Evolutionary conservation across 92 coral and sea anemone genomes (phyloP).

Genomic region (Heteractis magnifica): DNA sequence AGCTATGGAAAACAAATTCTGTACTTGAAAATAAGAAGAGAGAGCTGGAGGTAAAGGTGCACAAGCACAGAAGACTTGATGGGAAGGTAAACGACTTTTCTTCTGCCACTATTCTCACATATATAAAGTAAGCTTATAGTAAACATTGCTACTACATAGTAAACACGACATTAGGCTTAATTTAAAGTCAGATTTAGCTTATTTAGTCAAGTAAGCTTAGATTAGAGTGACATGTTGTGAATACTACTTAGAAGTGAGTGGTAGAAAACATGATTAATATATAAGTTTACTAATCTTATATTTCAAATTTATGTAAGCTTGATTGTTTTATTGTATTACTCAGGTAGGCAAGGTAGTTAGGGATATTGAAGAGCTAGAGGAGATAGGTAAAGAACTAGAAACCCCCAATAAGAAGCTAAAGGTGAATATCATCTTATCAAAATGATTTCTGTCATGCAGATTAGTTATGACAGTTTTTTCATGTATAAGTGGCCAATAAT

Average conservation of each 20-base stretch:
- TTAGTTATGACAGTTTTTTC: no score
- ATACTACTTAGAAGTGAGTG: no score
- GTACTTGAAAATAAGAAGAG: not conserved
- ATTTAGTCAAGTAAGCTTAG: not conserved
- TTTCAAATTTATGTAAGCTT: not conserved
- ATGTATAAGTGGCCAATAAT: not conserved
- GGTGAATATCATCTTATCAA: not conserved
- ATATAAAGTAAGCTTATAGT: not conserved
- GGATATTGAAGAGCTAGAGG: constrained; percentile 15
- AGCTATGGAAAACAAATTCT: not conserved
- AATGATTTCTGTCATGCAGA: no score
- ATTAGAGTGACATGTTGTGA: no score
- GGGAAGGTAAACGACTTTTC: constrained; percentile 8
- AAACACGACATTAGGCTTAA: not conserved
- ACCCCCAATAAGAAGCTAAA: constrained; percentile 13
- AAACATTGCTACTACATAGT: no score
- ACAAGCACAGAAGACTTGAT: constrained; percentile 9
- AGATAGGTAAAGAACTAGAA: constrained; percentile 11
- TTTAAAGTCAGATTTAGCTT: not conserved
- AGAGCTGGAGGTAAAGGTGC: constrained; percentile 6
- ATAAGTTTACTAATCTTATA: no score
- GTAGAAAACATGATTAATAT: no score
- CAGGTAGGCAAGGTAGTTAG: constrained; percentile 23
- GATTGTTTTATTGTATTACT: not conserved
- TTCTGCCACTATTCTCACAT: no score